Evolutionary conservation across 2,797 vertebrate species (phyloP).

Genomic region (Rhynchotus rufescens): DNA sequence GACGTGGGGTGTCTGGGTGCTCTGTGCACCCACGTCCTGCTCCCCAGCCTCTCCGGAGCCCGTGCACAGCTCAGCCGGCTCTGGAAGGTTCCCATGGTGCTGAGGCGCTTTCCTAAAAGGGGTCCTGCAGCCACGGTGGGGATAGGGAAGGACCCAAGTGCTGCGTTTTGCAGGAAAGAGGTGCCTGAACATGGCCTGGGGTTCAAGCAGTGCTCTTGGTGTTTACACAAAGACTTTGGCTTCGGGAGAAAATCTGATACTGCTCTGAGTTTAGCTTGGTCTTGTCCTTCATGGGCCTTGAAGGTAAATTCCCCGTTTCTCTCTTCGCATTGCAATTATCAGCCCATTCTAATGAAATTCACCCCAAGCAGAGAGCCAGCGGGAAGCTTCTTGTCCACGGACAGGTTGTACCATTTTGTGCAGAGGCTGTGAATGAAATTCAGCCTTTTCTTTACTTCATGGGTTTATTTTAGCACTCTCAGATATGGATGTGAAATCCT

Average conservation of each 20-base stretch:
- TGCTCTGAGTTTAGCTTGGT: not conserved
- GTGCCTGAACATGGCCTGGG: accelerated
- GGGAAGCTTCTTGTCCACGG: not conserved
- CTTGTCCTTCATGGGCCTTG: constrained; percentile 13
- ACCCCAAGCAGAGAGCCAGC: constrained; percentile 27
- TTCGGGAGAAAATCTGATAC: not conserved
- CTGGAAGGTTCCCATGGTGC: not conserved
- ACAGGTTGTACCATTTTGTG: not conserved
- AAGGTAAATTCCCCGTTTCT: not conserved
- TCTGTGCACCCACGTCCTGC: not conserved
- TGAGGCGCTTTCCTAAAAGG: not conserved
- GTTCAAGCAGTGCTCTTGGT: not conserved
- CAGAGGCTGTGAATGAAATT: not conserved
- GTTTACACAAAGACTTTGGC: not conserved
- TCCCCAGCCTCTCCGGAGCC: not conserved
- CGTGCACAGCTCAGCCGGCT: not conserved
- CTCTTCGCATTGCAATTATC: constrained; percentile 2
- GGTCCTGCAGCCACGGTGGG: accelerated
- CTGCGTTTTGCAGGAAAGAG: not conserved
- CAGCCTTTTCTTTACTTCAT: not conserved
- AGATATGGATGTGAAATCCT: not conserved
- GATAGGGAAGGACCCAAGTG: not conserved
- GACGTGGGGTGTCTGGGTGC: not conserved
- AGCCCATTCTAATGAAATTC: not conserved
- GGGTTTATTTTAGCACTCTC: not conserved